Evolutionary conservation across 2,113 vertebrate genomes (phyloP).

Genomic region (Cheirogaleus medius): DNA sequence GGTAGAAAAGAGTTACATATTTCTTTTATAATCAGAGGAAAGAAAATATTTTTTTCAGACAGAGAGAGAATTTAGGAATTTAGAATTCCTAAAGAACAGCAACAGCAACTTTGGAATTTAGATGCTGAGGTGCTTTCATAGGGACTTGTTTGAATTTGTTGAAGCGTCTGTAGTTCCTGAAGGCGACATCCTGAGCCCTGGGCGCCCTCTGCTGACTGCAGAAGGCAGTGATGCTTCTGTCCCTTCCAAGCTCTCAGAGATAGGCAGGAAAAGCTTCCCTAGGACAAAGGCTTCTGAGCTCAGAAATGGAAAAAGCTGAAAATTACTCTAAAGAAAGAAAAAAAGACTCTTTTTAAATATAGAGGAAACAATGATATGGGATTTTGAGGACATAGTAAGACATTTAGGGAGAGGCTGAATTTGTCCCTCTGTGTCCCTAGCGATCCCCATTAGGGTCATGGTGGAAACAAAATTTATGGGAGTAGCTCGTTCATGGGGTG

Average conservation of each 20-base stretch:
- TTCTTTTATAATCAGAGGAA: neutral
- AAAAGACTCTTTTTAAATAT: neutral
- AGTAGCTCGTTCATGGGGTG: neutral
- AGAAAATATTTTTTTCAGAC: neutral
- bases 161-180: neutral
- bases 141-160: neutral
- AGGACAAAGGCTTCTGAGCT: neutral
- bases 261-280: no score
- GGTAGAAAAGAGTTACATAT: neutral
- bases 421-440: neutral
- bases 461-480: fast-evolving
- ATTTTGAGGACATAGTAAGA: neutral
- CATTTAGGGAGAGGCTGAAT: neutral
- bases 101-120: no score
- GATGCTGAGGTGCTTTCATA: neutral
- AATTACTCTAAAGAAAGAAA: neutral
- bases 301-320: neutral
- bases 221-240: no score
- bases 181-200: fast-evolving
- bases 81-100: no score
- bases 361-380: neutral
- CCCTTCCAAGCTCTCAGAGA: no score
- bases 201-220: constrained; percentile 37
- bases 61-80: neutral
- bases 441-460: neutral